Conservation (phyloP, 2,797 vertebrate species). For the Trichosurus vulpecula region DNA sequence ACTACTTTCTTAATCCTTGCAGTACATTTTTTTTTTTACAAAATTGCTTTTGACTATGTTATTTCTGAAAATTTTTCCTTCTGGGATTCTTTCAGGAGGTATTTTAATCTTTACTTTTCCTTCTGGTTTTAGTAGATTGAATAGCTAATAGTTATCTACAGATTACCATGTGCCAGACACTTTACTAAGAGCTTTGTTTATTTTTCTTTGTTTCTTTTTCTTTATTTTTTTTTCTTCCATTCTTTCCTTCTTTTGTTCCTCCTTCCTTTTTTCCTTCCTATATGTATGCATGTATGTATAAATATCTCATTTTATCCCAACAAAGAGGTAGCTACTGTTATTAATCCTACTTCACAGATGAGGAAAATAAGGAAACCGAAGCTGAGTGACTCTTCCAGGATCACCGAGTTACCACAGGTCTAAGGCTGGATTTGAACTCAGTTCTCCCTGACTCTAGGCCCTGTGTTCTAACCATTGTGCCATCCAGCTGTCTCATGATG, state of each 20-base stretch:
- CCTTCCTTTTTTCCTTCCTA: too few species aligned
- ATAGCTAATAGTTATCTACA: background rate
- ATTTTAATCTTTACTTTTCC: background rate
- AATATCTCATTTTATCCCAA: background rate
- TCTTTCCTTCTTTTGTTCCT: too few species aligned
- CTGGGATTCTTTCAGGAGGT: background rate
- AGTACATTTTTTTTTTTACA: background rate
- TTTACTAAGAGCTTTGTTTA: background rate
- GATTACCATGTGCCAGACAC: background rate
- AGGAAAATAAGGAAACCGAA: too few species aligned
- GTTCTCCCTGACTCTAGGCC: background rate
- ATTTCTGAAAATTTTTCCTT: background rate
- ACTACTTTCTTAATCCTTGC: background rate
- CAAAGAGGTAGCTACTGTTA: background rate
- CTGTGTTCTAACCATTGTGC: background rate
- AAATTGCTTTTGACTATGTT: background rate
- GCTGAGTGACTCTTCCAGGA: too few species aligned
- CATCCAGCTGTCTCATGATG: background rate
- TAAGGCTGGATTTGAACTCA: background rate
- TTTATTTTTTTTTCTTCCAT: too few species aligned
- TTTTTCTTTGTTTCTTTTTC: too few species aligned
- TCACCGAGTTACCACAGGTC: background rate
- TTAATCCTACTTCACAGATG: background rate
- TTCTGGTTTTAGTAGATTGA: background rate
- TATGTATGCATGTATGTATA: too few species aligned